phyloP scores from a whole-genome alignment of 2,888 invertebrate genomes.

The Mamestra brassicae region DNA sequence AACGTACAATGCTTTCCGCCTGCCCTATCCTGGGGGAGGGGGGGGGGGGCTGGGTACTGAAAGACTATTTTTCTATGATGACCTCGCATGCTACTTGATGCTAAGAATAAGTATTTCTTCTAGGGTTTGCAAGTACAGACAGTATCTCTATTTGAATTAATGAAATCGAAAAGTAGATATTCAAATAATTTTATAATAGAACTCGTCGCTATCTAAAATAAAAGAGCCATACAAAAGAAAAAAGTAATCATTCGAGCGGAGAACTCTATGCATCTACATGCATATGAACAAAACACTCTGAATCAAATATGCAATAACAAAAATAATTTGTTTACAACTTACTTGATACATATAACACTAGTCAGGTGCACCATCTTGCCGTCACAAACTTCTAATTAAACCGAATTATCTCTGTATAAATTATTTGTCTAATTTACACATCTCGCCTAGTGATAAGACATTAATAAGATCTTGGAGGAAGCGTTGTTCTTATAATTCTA shows the following conservation, averaged over 20 bases:
- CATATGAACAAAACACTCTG: not conserved
- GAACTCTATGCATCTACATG: not conserved
- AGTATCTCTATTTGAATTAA: not conserved
- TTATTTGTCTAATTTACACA: conserved; percentile 38
- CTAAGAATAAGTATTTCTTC: conserved; percentile 4
- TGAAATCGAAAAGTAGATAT: not conserved
- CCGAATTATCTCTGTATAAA: conserved; percentile 47
- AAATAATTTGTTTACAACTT: conserved; percentile 35
- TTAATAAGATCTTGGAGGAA: conserved; percentile 50
- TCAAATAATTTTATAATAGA: not conserved
- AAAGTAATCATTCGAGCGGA: not conserved
- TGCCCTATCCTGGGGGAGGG: conserved; percentile 62
- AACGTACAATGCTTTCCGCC: conserved; percentile 73
- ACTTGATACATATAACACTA: conserved; percentile 61
- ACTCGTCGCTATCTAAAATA: not conserved
- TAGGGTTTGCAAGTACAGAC: not conserved
- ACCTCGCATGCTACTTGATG: conserved; percentile 37
- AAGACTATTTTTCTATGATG: conserved; percentile 45
- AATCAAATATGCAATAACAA: not conserved
- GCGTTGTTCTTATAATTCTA: conserved; percentile 58
- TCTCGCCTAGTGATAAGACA: conserved; percentile 53
- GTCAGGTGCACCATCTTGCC: conserved; percentile 56
- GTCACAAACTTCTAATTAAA: conserved; percentile 32
- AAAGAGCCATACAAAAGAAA: not conserved
- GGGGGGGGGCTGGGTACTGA: conserved; percentile 41